Conservation (phyloP, 2,888 invertebrate genomes). For the Cerastis leucographa region DNA sequence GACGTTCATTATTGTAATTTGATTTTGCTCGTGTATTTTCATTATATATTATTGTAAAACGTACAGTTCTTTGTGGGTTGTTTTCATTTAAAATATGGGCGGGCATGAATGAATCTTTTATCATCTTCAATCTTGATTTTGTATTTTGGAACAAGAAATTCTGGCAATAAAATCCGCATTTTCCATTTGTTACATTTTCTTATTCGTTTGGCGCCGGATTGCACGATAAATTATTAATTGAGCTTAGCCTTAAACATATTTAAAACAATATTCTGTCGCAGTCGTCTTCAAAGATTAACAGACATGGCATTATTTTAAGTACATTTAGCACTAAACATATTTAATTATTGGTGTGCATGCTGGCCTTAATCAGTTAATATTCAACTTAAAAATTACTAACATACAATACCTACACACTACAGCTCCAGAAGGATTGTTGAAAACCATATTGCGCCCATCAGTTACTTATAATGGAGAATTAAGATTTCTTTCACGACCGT, state of each 20-base stretch:
- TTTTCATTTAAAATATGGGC: slow-evolving; percentile 24
- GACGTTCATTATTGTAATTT: slow-evolving; percentile 45
- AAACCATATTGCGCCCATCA: slow-evolving; percentile 13
- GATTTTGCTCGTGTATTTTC: slow-evolving; percentile 41
- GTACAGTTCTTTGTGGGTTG: slow-evolving; percentile 18
- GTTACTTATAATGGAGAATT: slow-evolving; percentile 58
- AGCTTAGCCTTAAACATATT: neutral
- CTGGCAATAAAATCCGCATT: neutral
- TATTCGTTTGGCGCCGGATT: neutral
- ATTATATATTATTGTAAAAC: slow-evolving; percentile 40
- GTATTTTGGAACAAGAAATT: neutral
- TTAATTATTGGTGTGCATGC: neutral
- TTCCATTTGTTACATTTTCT: neutral
- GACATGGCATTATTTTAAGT: neutral
- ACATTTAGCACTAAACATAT: neutral
- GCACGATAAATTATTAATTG: neutral
- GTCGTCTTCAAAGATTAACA: neutral
- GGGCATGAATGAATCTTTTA: slow-evolving; percentile 1
- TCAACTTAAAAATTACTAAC: slow-evolving; percentile 6
- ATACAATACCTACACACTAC: neutral
- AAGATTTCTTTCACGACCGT: slow-evolving; percentile 65
- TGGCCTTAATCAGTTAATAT: neutral
- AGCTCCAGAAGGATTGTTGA: neutral
- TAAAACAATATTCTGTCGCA: neutral
- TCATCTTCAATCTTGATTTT: neutral